Evolutionary conservation across 2,888 invertebrate species (phyloP).

Genomic region (Drosophila fulvimacula): DNA sequence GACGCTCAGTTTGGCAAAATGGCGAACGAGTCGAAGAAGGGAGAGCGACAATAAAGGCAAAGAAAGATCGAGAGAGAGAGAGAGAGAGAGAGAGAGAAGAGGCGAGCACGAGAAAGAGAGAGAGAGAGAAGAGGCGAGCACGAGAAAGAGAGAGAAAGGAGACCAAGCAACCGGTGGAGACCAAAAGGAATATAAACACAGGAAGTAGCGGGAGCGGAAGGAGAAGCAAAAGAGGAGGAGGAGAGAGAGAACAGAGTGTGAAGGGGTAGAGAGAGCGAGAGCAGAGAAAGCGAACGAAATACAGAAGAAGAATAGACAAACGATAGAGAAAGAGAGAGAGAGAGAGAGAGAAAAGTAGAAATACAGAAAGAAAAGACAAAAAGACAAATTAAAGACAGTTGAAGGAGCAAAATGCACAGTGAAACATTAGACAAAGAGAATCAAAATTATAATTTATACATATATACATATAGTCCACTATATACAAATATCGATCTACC

Average conservation of each 20-base stretch:
- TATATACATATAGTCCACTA: too few species aligned
- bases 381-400: too few species aligned
- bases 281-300: background rate
- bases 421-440: too few species aligned
- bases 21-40: constrained; percentile 50
- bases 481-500: background rate
- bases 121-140: background rate
- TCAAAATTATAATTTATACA: too few species aligned
- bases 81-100: background rate
- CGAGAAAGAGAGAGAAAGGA: background rate
- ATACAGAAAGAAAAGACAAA: background rate
- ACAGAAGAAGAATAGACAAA: background rate
- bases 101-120: background rate
- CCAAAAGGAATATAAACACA: background rate
- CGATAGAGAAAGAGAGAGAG: background rate
- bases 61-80: background rate
- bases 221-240: background rate
- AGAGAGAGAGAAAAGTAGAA: background rate
- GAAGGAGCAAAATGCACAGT: too few species aligned
- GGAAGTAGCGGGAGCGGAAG: too few species aligned
- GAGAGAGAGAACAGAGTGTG: background rate
- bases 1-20: constrained; percentile 82
- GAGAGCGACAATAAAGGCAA: constrained; percentile 5
- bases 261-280: background rate
- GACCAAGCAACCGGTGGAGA: constrained; percentile 5